Evolutionary conservation across 2,888 invertebrate genomes (phyloP).

Genomic region (Agrotis clavis): DNA sequence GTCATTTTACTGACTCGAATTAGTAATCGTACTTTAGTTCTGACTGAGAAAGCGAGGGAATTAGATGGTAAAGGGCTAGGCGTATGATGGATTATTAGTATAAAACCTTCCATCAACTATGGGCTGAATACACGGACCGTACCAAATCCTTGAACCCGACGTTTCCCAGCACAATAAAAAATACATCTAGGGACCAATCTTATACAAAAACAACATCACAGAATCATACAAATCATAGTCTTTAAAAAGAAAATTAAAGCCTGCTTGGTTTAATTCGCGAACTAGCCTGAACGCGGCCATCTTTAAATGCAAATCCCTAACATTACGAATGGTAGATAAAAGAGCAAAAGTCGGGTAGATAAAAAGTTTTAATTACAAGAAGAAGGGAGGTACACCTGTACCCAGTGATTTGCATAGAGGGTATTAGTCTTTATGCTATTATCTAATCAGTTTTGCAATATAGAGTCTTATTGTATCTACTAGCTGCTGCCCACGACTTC

Average conservation of each 20-base stretch:
- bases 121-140: background rate
- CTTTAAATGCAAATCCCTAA: conserved; percentile 60
- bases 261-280: conserved; percentile 38
- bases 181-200: too few relatives aligned
- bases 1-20: too few relatives aligned
- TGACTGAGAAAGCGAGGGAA: too few relatives aligned
- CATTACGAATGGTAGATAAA: conserved; percentile 53
- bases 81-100: too few relatives aligned
- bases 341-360: conserved; percentile 60
- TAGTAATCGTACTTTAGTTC: too few relatives aligned
- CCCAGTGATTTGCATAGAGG: conserved; percentile 58
- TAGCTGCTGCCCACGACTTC: too few relatives aligned
- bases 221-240: conserved; percentile 1
- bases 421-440: conserved; percentile 20
- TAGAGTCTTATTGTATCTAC: background rate
- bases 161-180: too few relatives aligned
- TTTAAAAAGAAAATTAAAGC: conserved; percentile 28
- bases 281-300: conserved; percentile 32
- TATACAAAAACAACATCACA: background rate
- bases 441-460: conserved; percentile 16
- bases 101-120: too few relatives aligned
- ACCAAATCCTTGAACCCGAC: background rate
- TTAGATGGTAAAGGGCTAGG: too few relatives aligned
- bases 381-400: conserved; percentile 67
- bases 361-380: conserved; percentile 73